phyloP scores from a whole-genome alignment of 2,888 invertebrate genomes.

The Drosophila monieri region DNA sequence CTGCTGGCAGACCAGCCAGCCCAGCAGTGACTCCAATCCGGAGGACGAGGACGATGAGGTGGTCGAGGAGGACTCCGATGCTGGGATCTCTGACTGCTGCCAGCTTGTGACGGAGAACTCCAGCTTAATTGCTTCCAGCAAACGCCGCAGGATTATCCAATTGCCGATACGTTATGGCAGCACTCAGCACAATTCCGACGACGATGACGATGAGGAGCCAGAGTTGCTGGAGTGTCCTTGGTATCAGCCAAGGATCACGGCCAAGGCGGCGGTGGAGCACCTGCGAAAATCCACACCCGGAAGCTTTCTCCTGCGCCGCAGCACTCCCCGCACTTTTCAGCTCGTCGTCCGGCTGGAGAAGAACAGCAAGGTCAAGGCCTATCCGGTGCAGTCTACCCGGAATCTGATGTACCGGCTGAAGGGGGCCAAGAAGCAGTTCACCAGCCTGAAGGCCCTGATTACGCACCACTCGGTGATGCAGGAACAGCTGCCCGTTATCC shows the following conservation, averaged over 20 bases:
- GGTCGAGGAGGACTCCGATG: constrained; percentile 59
- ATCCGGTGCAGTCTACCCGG: constrained; percentile 64
- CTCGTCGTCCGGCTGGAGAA: constrained; percentile 73
- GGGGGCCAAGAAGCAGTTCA: constrained; percentile 98
- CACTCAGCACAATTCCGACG: constrained; percentile 59
- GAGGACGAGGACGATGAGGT: constrained; percentile 54
- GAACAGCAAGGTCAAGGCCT: constrained; percentile 69
- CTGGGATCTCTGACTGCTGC: constrained; percentile 80
- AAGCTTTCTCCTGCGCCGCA: constrained; percentile 76
- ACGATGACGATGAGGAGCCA: constrained; percentile 58
- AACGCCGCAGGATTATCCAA: constrained; percentile 38
- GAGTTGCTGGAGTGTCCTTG: constrained; percentile 70
- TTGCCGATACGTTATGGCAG: constrained; percentile 48
- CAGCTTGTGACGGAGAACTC: constrained; percentile 69
- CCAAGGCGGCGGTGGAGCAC: constrained; percentile 71
- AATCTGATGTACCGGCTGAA: constrained; percentile 83
- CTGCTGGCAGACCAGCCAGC: constrained; percentile 74
- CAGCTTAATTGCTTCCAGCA: constrained; percentile 36
- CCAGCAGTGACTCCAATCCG: constrained; percentile 67
- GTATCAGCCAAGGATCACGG: constrained; percentile 78
- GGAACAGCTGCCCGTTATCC: constrained; percentile 95
- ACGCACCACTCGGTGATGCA: constrained; percentile 99
- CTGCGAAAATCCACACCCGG: constrained; percentile 68
- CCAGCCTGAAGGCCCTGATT: constrained; percentile 94
- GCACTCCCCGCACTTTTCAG: constrained; percentile 70